These are phyloP conservation scores for Caenorhabditis auriculariae DNA, from an alignment of 2,888 invertebrate genomes.

Conservation along the genomic window DNA sequence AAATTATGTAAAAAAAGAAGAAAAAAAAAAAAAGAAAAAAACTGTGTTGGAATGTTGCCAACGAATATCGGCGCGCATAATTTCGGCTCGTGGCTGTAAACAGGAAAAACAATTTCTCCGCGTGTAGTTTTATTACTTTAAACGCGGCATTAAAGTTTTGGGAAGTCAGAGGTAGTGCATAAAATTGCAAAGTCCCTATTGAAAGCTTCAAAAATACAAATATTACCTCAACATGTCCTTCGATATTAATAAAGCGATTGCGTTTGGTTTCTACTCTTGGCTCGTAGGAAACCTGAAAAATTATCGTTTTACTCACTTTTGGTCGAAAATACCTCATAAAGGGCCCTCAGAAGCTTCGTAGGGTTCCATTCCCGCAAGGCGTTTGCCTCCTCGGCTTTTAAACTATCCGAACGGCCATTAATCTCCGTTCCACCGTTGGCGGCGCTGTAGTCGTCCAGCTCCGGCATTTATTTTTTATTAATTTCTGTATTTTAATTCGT, in stretches of 20 bases:
- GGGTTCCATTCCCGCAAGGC: conserved; percentile 47
- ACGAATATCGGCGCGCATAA: too few relatives aligned
- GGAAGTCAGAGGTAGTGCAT: too few relatives aligned
- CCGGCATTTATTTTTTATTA: conserved; percentile 28
- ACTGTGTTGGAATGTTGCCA: too few relatives aligned
- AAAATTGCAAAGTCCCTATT: neutral
- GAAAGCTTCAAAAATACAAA: conserved; percentile 1
- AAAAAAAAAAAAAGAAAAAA: too few relatives aligned
- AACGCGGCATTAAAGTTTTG: too few relatives aligned
- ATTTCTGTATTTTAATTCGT: too few relatives aligned
- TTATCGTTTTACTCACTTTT: too few relatives aligned
- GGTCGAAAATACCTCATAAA: conserved; percentile 45
- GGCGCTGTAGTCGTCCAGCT: conserved; percentile 17
- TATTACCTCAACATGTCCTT: conserved; percentile 68
- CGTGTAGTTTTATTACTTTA: too few relatives aligned
- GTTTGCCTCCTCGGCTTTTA: conserved; percentile 35
- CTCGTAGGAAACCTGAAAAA: conserved; percentile 54
- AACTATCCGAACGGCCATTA: conserved; percentile 27
- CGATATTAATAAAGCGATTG: conserved; percentile 66
- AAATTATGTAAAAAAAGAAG: too few relatives aligned
- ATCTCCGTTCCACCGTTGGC: conserved; percentile 9
- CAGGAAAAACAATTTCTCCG: too few relatives aligned
- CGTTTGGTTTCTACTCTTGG: conserved; percentile 55
- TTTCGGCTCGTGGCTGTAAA: too few relatives aligned
- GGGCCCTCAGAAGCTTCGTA: conserved; percentile 26